Evolutionary conservation across 2,888 invertebrate species (phyloP), one percentile per base, ranked within the genome.

Genomic region (Rhodophaea formosa): DNA sequence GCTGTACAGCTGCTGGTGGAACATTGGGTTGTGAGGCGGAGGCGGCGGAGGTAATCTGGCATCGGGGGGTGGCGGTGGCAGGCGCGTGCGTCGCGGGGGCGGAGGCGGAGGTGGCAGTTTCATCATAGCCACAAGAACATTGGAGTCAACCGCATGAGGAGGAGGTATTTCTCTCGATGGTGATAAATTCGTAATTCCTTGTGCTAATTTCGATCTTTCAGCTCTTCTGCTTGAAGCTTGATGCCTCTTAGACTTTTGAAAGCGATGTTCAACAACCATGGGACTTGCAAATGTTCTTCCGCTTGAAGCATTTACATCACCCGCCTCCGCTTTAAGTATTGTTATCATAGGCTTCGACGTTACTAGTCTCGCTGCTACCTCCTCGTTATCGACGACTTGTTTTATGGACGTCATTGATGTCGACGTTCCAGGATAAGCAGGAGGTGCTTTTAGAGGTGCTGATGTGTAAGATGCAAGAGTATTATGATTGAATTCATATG

Each of bases 1-100:
- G 61, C 97, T 97, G 72, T 96, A 97, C 58, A 97, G 92, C 77
- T 97, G 97, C 74, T 97, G 96, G 71, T 97, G 96, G 73, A 97
- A 97, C 74, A 96, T 95, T 64, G 97, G 96, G 62, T 97, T 95
- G 76, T 97, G 97, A 0, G 96, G 95, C 0, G 96, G 95, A 3
- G 96, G 89, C 45, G 94, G 93, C 0, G 95, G 94, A 5, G 95
- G 95, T 1, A 95, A 93, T 0, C 94, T 92, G 1, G 93, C 86
- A 79, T 93, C 62, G 83, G 89, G 92, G 0, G 94, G 93, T 1
- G 95, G 95, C 0, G 95, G 95, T 0, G 96, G 95, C 3, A 95
- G 93, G 0, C 95, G 93, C 56, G 88, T 83, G 62, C 81, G 93
- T 71, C 88, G 93, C 59, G 85, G 93, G 61, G 81, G 93, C 62